Evolutionary conservation across 2,797 vertebrate species (phyloP).

Genomic region (Pseudopleuronectes americanus): DNA sequence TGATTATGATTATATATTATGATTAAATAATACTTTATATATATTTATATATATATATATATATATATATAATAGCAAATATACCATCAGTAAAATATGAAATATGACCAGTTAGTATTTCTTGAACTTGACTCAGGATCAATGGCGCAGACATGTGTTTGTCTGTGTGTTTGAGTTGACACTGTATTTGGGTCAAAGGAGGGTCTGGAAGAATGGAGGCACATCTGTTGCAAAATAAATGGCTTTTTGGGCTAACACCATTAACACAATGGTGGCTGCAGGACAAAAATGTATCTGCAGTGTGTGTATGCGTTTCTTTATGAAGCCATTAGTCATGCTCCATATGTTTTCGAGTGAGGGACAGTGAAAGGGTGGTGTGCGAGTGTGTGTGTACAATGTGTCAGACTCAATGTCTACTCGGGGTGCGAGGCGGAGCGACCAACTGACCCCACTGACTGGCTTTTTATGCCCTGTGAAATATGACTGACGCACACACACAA

Average conservation of each 20-base stretch:
- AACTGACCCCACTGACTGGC: constrained; percentile 63
- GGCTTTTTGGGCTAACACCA: constrained; percentile 68
- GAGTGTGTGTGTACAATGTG: constrained; percentile 49
- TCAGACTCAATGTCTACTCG: constrained; percentile 60
- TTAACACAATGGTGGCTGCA: constrained; percentile 72
- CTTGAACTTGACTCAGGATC: constrained; percentile 1
- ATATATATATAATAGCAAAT: neutral
- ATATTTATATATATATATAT: no score
- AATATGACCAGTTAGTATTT: neutral
- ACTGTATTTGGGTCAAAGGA: constrained; percentile 70
- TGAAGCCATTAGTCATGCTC: constrained; percentile 80
- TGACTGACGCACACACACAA: constrained; percentile 37
- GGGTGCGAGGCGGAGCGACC: constrained; percentile 65
- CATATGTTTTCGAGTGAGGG: constrained; percentile 72
- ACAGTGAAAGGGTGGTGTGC: constrained; percentile 55
- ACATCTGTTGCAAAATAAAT: constrained; percentile 69
- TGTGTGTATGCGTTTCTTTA: constrained; percentile 73
- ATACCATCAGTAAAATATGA: neutral
- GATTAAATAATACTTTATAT: no score
- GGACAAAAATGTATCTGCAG: constrained; percentile 66
- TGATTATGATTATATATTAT: no score
- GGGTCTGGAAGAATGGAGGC: constrained; percentile 52
- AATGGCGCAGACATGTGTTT: neutral
- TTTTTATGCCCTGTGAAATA: constrained; percentile 65
- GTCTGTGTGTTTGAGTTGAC: constrained; percentile 33